phyloP scores from a whole-genome alignment of 2,113 vertebrate species.

The Rhinolophus sinicus region DNA sequence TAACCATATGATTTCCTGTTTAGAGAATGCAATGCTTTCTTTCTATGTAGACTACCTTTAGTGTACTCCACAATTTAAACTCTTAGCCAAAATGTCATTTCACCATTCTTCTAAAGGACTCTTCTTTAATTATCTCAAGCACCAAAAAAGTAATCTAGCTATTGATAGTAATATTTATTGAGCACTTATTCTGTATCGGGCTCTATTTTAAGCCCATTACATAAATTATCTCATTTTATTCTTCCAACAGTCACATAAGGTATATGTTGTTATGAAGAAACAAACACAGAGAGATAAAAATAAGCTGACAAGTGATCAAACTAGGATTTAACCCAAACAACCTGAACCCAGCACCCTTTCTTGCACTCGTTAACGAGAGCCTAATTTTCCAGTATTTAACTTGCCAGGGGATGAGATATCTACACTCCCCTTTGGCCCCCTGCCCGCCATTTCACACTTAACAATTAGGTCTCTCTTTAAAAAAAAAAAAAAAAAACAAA shows the following conservation, averaged over 20 bases:
- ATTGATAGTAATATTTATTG: background rate
- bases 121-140: constrained; percentile 38
- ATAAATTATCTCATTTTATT: constrained; percentile 24
- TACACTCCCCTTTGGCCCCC: background rate
- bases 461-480: background rate
- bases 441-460: background rate
- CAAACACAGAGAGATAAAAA: background rate
- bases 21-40: background rate
- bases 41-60: background rate
- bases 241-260: background rate
- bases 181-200: background rate
- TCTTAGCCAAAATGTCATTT: background rate
- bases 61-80: background rate
- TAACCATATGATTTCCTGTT: background rate
- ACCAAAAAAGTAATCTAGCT: constrained; percentile 1
- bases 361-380: background rate
- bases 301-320: background rate
- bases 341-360: background rate
- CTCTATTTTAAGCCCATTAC: background rate
- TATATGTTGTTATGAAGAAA: background rate
- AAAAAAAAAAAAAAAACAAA: background rate
- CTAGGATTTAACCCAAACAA: background rate
- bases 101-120: background rate
- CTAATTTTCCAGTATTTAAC: background rate
- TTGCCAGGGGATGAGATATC: background rate